Evolutionary conservation across 1,140 invertebrate species (phyloP).

Genomic region (Diuraphis noxia): DNA sequence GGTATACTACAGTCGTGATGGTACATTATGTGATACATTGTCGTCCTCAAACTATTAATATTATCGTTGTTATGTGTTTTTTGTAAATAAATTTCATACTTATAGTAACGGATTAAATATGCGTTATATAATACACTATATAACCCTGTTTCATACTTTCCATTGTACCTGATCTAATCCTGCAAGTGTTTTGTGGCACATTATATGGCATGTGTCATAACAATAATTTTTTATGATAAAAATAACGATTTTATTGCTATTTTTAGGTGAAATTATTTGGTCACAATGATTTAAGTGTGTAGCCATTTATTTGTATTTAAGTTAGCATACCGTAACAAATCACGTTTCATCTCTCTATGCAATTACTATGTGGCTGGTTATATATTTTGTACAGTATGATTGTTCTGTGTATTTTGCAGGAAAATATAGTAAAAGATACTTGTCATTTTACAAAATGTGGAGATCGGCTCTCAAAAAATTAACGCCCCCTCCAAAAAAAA

Average conservation of each 20-base stretch:
- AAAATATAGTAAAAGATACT: too few species aligned
- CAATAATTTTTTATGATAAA: background rate
- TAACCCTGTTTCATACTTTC: too few species aligned
- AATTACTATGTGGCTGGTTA: too few species aligned
- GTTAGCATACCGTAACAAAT: too few species aligned
- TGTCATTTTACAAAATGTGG: too few species aligned
- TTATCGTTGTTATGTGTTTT: background rate
- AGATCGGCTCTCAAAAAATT: too few species aligned
- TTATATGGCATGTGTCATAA: too few species aligned
- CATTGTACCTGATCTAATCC: too few species aligned
- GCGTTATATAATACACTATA: background rate
- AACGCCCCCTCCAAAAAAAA: too few species aligned
- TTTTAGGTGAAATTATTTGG: background rate
- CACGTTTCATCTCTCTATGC: too few species aligned
- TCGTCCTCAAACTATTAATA: background rate
- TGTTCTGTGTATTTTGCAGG: background rate
- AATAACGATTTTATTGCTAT: background rate
- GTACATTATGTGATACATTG: background rate
- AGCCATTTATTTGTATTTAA: too few species aligned
- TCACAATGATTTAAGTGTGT: background rate
- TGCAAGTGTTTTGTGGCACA: too few species aligned
- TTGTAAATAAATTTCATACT: background rate
- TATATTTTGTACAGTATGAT: background rate
- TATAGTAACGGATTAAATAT: background rate
- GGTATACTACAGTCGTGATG: background rate